Conservation (phyloP, 2,797 vertebrate genomes). For the Amphiprion clarkii region DNA sequence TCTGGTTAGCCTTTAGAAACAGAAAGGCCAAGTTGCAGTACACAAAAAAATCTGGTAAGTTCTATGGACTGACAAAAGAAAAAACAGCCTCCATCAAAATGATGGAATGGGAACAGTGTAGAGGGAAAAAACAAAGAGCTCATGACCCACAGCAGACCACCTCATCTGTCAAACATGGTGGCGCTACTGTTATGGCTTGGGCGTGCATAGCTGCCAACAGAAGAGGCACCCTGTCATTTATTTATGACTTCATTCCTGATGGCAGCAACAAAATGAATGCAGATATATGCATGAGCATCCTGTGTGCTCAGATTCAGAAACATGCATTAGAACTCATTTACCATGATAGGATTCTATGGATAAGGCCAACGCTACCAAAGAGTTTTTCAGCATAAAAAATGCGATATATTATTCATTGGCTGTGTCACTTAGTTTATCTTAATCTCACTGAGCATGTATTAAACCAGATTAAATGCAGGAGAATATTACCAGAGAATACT, state of each 20-base stretch:
- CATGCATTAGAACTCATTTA: not conserved
- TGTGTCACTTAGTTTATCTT: no score
- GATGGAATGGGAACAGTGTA: no score
- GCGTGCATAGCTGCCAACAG: not conserved
- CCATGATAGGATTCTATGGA: not conserved
- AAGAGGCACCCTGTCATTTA: not conserved
- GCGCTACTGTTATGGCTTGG: not conserved
- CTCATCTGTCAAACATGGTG: not conserved
- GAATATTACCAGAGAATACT: no score
- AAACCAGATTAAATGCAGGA: not conserved
- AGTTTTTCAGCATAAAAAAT: no score
- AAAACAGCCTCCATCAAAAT: no score
- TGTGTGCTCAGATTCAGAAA: not conserved
- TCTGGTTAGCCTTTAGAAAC: no score
- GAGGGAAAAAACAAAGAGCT: not conserved
- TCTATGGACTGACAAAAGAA: no score
- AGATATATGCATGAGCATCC: not conserved
- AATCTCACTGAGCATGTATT: not conserved
- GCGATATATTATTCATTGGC: no score
- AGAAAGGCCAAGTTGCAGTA: no score
- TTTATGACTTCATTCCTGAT: not conserved
- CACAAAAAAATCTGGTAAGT: no score
- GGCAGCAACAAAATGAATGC: not conserved
- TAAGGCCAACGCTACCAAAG: not conserved
- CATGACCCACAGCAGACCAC: not conserved